Evolutionary conservation across 2,888 invertebrate genomes (phyloP).

Genomic region (Pandemis cinnamomeana): DNA sequence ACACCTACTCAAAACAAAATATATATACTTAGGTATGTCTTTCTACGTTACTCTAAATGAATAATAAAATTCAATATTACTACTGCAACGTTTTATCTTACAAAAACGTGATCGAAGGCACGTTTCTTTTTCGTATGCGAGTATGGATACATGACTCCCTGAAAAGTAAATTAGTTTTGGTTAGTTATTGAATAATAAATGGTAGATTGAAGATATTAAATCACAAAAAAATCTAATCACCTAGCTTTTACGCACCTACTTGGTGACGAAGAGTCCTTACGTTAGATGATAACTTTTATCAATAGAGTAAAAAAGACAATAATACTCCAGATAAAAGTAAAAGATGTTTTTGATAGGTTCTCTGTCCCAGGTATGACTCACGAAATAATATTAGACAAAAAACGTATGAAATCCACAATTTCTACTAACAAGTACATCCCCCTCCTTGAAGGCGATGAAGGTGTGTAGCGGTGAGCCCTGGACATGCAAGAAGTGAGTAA

Average conservation of each 20-base stretch:
- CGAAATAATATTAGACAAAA: neutral
- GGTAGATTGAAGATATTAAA: neutral
- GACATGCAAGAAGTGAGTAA: conserved; percentile 65
- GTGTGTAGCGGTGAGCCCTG: conserved; percentile 58
- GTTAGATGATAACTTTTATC: neutral
- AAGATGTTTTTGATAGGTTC: neutral
- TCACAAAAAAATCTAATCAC: neutral
- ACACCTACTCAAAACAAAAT: too few species aligned
- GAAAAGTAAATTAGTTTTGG: conserved; percentile 45
- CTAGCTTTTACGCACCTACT: neutral
- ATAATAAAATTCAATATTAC: neutral
- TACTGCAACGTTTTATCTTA: conserved; percentile 56
- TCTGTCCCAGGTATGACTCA: neutral
- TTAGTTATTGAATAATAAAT: conserved; percentile 14
- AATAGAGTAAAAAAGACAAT: neutral
- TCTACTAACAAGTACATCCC: conserved; percentile 68
- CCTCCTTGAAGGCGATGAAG: conserved; percentile 78
- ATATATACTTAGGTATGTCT: too few species aligned
- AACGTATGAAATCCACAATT: neutral
- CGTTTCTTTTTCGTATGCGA: conserved; percentile 76
- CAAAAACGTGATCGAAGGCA: conserved; percentile 67
- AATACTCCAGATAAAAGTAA: too few species aligned
- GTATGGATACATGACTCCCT: conserved; percentile 80
- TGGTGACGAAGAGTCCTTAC: neutral
- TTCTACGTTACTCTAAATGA: neutral